Conservation (phyloP, 2,888 invertebrate genomes). For the Cephalotes varians region DNA sequence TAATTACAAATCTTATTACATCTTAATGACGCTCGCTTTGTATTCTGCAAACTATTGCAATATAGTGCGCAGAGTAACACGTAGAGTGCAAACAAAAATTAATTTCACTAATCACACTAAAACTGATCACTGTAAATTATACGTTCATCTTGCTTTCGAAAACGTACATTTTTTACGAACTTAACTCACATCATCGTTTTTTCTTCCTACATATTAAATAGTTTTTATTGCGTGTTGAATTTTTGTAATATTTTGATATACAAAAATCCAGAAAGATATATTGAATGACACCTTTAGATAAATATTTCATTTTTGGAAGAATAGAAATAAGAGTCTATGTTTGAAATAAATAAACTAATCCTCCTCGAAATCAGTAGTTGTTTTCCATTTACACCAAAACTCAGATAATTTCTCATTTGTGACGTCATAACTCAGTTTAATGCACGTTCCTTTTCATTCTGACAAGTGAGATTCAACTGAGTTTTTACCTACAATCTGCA, state of each 20-base stretch:
- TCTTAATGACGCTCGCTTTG: background rate
- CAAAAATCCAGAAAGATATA: background rate
- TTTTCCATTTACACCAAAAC: too few species aligned
- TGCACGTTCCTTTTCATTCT: too few species aligned
- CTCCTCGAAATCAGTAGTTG: background rate
- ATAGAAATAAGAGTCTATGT: background rate
- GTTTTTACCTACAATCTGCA: too few species aligned
- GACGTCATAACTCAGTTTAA: too few species aligned
- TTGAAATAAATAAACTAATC: constrained; percentile 22
- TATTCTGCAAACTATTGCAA: constrained; percentile 22
- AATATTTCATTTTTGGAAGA: background rate
- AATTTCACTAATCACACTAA: background rate
- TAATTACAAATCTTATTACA: constrained; percentile 13
- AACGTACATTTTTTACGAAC: background rate
- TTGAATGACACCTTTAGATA: background rate
- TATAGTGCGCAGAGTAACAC: constrained; percentile 14
- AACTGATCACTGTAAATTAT: constrained; percentile 28
- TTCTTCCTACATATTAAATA: constrained; percentile 8
- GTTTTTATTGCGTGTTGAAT: background rate
- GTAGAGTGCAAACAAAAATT: constrained; percentile 38
- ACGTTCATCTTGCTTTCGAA: background rate
- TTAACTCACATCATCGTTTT: constrained; percentile 9
- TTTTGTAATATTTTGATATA: background rate
- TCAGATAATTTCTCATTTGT: too few species aligned
- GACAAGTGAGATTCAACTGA: too few species aligned